Evolutionary conservation across 1,140 invertebrate species (phyloP), one percentile per base, ranked within the genome.

Genomic region (Pollicipes pollicipes): DNA sequence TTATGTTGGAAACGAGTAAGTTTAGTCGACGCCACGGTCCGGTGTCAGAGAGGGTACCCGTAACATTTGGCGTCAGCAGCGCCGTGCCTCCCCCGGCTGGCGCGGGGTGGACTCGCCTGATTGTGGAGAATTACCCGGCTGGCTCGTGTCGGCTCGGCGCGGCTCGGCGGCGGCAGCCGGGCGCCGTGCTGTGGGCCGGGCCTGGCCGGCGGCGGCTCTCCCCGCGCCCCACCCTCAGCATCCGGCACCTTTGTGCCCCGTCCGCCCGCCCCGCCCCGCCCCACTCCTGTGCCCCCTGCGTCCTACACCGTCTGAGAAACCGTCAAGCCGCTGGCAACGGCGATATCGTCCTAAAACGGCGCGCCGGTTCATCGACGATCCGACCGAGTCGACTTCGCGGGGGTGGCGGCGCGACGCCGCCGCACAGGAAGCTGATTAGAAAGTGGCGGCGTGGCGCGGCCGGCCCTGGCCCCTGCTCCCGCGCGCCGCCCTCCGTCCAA

Each of bases 61-160:
- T 58, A 58, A 58, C 45, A 58, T 58, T 58, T 58, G 45, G 45
- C 45, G 45, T 58, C 45, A 21, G 45, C 45, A 24, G 45, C 45
- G 24, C 21, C 13, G 13, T 10, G 45, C 45, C 45, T 58, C 45
- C 45, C 45, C 45, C 45, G 45, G 21, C 45, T 10, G 45, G 10
- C 17, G 45, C 24, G 13, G 24, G 13, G 13, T 58, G 45, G 45
- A 58, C 45, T 58, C 45, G 45, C 17, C 45, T 58, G 45, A 58
- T 58, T 58, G 45, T 58, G 45, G 45, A 24, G 45, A 58, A 58
- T 58, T 58, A 21, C 45, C 45, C 2, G 45, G 45, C 45, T 21
- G 45, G 45, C 45, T 58, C 45, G 45, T 58, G 45, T 58, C 45
- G 45, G 45, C n/a, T n/a, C n/a, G n/a, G n/a, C n/a, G n/a, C n/a